phyloP scores from a whole-genome alignment of 1,140 invertebrate genomes.

The Rhopalosiphum padi region DNA sequence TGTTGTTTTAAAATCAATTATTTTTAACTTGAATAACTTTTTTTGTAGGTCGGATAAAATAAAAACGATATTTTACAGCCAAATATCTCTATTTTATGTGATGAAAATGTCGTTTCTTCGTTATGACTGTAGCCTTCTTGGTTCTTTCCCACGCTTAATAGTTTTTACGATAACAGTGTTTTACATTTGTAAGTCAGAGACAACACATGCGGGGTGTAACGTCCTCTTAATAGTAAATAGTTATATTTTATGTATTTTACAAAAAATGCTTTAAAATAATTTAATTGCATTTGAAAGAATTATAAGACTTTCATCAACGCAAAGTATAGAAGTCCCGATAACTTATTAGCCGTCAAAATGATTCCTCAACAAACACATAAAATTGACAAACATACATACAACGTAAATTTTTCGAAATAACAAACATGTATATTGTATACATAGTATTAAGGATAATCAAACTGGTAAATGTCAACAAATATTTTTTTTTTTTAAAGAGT shows the following conservation, averaged over 20 bases:
- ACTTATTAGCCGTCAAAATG: not conserved
- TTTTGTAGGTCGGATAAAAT: too few species aligned
- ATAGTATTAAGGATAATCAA: conserved; percentile 17
- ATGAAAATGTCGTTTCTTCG: too few species aligned
- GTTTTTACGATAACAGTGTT: too few species aligned
- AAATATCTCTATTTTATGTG: too few species aligned
- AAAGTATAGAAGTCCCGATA: not conserved
- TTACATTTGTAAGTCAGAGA: too few species aligned
- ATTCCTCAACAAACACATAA: not conserved
- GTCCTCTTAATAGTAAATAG: not conserved
- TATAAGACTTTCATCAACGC: not conserved
- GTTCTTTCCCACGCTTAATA: too few species aligned
- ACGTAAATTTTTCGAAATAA: conserved; percentile 2
- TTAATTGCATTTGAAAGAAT: not conserved
- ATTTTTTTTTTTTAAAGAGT: conserved; percentile 21
- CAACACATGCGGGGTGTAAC: too few species aligned
- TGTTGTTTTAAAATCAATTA: too few species aligned
- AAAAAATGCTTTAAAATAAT: not conserved
- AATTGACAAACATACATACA: conserved; percentile 28
- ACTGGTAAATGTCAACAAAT: conserved; percentile 40
- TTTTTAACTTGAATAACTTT: too few species aligned
- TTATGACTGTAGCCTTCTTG: too few species aligned
- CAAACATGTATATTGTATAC: not conserved
- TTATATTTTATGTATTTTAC: not conserved
- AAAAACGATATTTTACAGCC: too few species aligned